A percentile compares a stretch with the other conserved stretches of the same genome.
phyloP scores from a whole-genome alignment of 2,797 vertebrate genomes.

The Podarcis siculus region DNA sequence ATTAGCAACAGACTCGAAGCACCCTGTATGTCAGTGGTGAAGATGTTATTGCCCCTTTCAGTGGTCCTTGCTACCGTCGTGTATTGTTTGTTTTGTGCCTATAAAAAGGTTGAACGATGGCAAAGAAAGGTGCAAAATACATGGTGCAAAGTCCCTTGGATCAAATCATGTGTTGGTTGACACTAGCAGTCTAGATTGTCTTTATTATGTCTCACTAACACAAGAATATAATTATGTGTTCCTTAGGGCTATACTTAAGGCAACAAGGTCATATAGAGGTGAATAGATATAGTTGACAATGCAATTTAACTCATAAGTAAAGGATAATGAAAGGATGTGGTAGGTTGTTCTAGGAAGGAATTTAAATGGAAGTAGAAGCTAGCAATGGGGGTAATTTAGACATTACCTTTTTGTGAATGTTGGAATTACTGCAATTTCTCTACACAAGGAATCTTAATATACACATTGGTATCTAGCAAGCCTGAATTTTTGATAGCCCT shows the following conservation, averaged over 20 bases:
- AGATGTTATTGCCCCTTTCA: neutral
- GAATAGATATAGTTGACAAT: neutral
- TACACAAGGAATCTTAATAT: neutral
- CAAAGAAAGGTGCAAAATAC: neutral
- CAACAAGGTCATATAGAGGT: neutral
- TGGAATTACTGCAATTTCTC: neutral
- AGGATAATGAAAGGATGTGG: neutral
- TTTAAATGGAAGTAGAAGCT: conserved; percentile 9
- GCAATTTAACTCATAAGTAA: neutral
- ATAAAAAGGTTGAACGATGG: neutral
- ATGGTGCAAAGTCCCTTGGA: neutral
- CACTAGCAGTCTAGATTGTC: neutral
- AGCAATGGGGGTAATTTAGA: neutral
- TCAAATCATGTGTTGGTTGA: neutral
- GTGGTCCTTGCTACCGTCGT: neutral
- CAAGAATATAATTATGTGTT: neutral
- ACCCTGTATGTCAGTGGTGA: too few relatives aligned
- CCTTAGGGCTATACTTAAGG: neutral
- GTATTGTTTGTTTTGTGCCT: neutral
- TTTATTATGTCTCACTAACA: neutral
- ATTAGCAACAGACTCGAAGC: too few relatives aligned
- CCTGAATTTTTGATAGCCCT: neutral
- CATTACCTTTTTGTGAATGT: neutral
- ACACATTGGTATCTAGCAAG: neutral
- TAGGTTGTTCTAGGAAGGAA: neutral